Percentiles rank a stretch among this genome's conserved stretches.
Evolutionary conservation across 2,888 invertebrate species (phyloP).

Genomic region (Drosophila prolongata): DNA sequence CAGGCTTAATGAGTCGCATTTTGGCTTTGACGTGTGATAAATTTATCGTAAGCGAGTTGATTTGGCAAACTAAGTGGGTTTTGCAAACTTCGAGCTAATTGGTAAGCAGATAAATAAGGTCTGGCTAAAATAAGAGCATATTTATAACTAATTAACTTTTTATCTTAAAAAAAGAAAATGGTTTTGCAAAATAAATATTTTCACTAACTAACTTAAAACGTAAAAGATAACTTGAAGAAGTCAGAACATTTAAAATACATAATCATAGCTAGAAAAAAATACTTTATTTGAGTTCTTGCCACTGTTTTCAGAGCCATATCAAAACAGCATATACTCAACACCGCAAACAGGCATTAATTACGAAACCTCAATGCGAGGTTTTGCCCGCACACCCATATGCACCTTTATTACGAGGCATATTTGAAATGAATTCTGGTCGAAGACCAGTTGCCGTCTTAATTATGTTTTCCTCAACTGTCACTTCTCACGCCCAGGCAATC

Average conservation of each 20-base stretch:
- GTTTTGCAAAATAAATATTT: too few relatives aligned
- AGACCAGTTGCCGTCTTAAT: constrained; percentile 19
- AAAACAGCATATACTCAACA: neutral
- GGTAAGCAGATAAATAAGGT: neutral
- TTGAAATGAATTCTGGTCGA: neutral
- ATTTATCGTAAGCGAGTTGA: constrained; percentile 21
- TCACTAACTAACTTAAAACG: too few relatives aligned
- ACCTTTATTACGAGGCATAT: neutral
- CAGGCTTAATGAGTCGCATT: constrained; percentile 53
- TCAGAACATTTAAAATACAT: too few relatives aligned
- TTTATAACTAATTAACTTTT: too few relatives aligned
- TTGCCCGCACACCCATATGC: neutral
- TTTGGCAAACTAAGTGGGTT: constrained; percentile 19
- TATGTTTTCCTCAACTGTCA: constrained; percentile 45
- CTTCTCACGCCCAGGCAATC: constrained; percentile 42
- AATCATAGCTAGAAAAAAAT: too few relatives aligned
- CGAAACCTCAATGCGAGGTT: constrained; percentile 8
- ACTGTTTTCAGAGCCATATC: neutral
- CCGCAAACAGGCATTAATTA: constrained; percentile 18
- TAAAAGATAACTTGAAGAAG: too few relatives aligned
- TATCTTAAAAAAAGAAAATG: too few relatives aligned
- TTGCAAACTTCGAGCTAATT: constrained; percentile 2
- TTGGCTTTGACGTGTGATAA: constrained; percentile 32
- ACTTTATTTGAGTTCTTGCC: neutral
- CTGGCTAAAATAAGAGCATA: too few relatives aligned